A percentile compares a stretch with the other conserved stretches of the same genome.
These are phyloP conservation scores for Xestia sexstrigata DNA, from an alignment of 2,888 invertebrate genomes.

Conservation along the genomic window DNA sequence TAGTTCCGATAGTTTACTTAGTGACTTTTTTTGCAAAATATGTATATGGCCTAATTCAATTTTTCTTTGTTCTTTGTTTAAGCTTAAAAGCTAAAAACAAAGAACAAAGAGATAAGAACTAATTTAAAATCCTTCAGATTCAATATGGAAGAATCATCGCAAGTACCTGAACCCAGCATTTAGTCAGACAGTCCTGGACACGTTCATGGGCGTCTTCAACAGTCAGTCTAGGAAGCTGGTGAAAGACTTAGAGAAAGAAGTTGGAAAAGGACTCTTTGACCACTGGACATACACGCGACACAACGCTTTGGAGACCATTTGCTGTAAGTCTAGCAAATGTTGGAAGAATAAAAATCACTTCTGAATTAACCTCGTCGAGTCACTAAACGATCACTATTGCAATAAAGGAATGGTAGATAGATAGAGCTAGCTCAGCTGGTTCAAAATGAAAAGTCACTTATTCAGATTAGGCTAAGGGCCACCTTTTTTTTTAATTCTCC, in stretches of 20 bases:
- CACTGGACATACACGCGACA: slow-evolving; percentile 80
- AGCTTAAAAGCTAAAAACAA: no score
- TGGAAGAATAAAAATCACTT: background rate
- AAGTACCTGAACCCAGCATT: slow-evolving; percentile 80
- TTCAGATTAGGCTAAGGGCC: background rate
- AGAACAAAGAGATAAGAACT: background rate
- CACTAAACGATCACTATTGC: background rate
- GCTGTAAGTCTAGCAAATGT: slow-evolving; percentile 74
- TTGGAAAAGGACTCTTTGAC: slow-evolving; percentile 78
- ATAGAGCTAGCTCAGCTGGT: background rate
- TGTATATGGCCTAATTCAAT: no score
- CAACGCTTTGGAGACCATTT: slow-evolving; percentile 83
- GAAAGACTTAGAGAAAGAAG: slow-evolving; percentile 70
- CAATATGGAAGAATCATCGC: slow-evolving; percentile 80
- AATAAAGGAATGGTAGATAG: background rate
- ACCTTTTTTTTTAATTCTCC: no score
- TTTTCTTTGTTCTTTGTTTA: no score
- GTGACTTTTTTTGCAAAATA: no score
- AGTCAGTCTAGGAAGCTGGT: slow-evolving; percentile 76
- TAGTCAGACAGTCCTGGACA: slow-evolving; percentile 76
- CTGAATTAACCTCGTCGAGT: background rate
- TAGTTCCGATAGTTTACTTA: no score
- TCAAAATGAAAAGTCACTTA: background rate
- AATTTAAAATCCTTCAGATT: slow-evolving; percentile 64
- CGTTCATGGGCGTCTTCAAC: slow-evolving; percentile 78